Conservation (phyloP, 1,140 invertebrate species). For the Hydropsyche tenuis region DNA sequence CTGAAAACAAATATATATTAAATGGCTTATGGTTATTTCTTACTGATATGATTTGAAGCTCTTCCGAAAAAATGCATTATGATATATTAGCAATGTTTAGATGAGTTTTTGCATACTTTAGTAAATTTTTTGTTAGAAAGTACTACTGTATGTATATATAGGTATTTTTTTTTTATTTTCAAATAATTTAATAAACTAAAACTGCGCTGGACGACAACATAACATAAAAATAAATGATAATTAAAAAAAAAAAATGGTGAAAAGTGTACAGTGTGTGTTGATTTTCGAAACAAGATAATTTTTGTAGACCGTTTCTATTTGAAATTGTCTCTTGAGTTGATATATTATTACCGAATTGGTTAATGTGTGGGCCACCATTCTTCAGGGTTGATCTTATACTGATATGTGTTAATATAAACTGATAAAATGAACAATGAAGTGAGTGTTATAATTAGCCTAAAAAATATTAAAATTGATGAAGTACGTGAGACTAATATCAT, state of each 20-base stretch:
- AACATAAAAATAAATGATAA: conserved; percentile 37
- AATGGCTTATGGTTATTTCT: conserved; percentile 13
- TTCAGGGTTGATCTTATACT: conserved; percentile 37
- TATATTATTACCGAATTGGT: conserved; percentile 14
- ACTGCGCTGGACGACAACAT: conserved; percentile 32
- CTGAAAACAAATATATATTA: background rate
- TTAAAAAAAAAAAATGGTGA: conserved; percentile 7
- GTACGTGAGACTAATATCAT: conserved; percentile 32
- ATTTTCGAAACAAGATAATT: conserved; percentile 18
- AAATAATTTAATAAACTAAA: conserved; percentile 6
- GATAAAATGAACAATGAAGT: conserved; percentile 32
- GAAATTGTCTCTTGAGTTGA: conserved; percentile 19
- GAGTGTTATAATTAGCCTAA: conserved; percentile 42
- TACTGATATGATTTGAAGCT: conserved; percentile 1
- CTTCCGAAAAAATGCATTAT: conserved; percentile 20
- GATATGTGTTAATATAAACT: conserved; percentile 35
- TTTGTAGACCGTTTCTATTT: conserved; percentile 5
- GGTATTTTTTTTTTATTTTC: conserved; percentile 9
- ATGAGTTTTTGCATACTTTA: conserved; percentile 45
- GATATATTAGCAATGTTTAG: conserved; percentile 33
- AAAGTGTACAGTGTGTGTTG: conserved; percentile 45
- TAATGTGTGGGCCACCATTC: conserved; percentile 33
- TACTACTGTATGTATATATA: too few relatives aligned
- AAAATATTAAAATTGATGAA: conserved; percentile 37
- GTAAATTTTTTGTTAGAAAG: conserved; percentile 42